Base-by-base conservation (phyloP, 2,888 invertebrate species). In the Rhingia rostrata region DNA sequence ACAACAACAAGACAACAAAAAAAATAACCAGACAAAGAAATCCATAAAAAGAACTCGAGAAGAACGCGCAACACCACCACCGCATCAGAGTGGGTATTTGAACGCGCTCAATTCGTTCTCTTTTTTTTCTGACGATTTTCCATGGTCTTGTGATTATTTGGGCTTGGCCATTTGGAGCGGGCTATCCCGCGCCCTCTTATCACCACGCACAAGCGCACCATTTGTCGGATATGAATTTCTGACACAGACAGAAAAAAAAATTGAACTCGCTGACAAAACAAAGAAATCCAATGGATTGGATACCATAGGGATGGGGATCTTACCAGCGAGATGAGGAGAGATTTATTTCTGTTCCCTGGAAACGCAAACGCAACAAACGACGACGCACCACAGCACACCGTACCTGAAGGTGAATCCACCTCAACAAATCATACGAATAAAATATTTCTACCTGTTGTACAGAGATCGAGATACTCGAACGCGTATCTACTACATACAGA, bases 381-480 rank as follows among this genome's bases (percentile, higher is more conserved):
- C 73, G 56, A 73, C 67, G 73, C 81, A 78, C 56, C 39, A 43
- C 10, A 12, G 37, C 61, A 37, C 61, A 45, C 41, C 53, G 39
- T 35, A 7, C 9, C 58, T 58, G 74, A 75, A 84, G 84, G 80
- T 80, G 80, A 80, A 70, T 84, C 70, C 66, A 70, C 69, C 84
- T 70, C 79, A 69, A 75, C 69, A 84, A 74, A 84, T 74, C 69
- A 80, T 75, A 80, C 80, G 79, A 84, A 84, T 80, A 80, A 84
- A 84, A 84, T 84, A 84, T 84, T 74, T 84, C 79, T 84, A 79
- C 80, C 80, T 80, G 80, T 80, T 84, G 69, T 84, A 84, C 74
- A 75, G 70, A 80, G 80, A 75, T 75, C 80, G 70, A 73, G 70
- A 66, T 73, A 77, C 77, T 6, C 6, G 7, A 5, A 9, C 37